Percentiles rank a stretch among this genome's conserved stretches.
Conservation (phyloP, 2,888 invertebrate species). For the Chrysolina americana region DNA sequence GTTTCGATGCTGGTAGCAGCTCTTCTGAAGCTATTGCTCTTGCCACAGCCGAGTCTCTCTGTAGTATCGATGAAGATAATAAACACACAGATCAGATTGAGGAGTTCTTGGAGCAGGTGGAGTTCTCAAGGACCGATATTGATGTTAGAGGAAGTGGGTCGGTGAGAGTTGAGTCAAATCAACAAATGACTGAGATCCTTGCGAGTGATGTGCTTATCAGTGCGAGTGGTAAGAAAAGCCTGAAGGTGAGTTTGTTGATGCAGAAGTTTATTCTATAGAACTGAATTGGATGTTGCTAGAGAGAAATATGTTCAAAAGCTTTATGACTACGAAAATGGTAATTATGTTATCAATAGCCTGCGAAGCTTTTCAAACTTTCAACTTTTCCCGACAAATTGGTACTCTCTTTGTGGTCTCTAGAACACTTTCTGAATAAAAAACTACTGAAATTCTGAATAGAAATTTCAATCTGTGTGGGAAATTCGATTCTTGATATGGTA, state of each 20-base stretch:
- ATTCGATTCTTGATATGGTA: no score
- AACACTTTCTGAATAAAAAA: no score
- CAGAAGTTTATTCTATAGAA: no score
- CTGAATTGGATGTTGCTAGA: no score
- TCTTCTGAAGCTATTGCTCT: constrained; percentile 73
- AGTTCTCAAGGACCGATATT: constrained; percentile 66
- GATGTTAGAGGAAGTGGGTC: constrained; percentile 64
- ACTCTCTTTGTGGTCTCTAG: no score
- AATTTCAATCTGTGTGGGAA: no score
- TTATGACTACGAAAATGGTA: no score
- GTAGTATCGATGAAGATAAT: constrained; percentile 84
- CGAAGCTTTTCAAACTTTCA: no score
- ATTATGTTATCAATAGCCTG: no score
- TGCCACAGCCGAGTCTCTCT: constrained; percentile 84
- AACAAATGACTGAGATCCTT: constrained; percentile 72
- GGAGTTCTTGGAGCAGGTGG: constrained; percentile 74
- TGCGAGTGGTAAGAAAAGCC: constrained; percentile 73
- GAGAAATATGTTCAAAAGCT: no score
- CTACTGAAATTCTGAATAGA: no score
- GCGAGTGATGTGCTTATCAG: constrained; percentile 78
- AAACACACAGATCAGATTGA: constrained; percentile 84
- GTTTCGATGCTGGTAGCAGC: constrained; percentile 57
- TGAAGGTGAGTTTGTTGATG: constrained; percentile 67
- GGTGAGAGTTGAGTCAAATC: constrained; percentile 69
- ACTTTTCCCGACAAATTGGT: no score